Evolutionary conservation across 2,888 invertebrate genomes (phyloP).

Genomic region (Tachina fera): DNA sequence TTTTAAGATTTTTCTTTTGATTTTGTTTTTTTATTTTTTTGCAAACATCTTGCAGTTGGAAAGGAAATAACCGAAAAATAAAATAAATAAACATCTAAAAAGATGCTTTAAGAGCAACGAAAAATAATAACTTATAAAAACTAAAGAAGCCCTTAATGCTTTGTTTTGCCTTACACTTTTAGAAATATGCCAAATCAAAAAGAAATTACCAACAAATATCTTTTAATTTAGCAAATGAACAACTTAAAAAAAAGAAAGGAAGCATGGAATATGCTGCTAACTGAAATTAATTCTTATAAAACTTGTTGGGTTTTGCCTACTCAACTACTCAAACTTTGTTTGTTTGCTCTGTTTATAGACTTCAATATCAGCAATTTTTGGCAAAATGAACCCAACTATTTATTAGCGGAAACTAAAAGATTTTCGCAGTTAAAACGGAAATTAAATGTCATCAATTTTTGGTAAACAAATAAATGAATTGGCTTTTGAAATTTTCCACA

Average conservation of each 20-base stretch:
- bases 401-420: constrained; percentile 10
- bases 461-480: constrained; percentile 39
- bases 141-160: constrained; percentile 11
- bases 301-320: background rate
- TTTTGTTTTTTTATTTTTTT: constrained; percentile 21
- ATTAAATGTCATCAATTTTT: constrained; percentile 68
- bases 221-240: constrained; percentile 31
- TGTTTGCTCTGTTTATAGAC: background rate
- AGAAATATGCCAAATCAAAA: background rate
- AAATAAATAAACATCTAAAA: background rate
- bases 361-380: constrained; percentile 35
- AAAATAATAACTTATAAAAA: constrained; percentile 1
- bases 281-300: constrained; percentile 4
- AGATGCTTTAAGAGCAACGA: background rate
- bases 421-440: constrained; percentile 53
- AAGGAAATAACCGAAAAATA: constrained; percentile 18
- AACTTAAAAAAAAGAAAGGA: background rate
- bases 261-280: background rate
- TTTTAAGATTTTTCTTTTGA: constrained; percentile 1
- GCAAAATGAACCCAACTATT: constrained; percentile 15
- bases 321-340: background rate
- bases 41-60: constrained; percentile 20
- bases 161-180: background rate
- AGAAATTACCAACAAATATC: background rate
- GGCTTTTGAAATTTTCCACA: background rate